These are phyloP conservation scores for Ditylenchus dipsaci DNA, from an alignment of 1,140 invertebrate genomes.

Conservation along the genomic window DNA sequence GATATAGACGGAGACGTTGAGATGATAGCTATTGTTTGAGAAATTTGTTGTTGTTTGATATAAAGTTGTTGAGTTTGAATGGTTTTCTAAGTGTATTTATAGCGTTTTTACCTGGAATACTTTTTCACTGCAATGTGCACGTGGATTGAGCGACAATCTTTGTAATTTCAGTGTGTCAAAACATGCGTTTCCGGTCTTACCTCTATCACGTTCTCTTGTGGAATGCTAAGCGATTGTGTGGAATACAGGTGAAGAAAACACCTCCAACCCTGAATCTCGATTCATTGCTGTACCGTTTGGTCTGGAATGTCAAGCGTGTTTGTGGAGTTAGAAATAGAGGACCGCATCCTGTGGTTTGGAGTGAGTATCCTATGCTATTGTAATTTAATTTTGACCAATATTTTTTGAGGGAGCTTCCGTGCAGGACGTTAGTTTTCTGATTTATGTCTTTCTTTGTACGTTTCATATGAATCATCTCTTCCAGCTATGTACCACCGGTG, in stretches of 20 bases:
- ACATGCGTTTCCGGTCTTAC: too few relatives aligned
- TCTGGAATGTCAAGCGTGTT: slow-evolving; percentile 6
- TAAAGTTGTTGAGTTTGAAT: not conserved
- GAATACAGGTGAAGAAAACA: too few relatives aligned
- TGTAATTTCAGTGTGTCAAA: too few relatives aligned
- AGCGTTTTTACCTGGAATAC: too few relatives aligned
- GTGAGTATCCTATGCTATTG: not conserved
- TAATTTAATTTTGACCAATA: not conserved
- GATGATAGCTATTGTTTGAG: not conserved
- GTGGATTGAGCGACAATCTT: too few relatives aligned
- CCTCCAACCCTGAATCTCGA: not conserved
- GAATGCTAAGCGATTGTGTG: too few relatives aligned
- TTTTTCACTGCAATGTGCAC: too few relatives aligned
- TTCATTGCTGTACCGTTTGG: not conserved
- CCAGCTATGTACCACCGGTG: not conserved
- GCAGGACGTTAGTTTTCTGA: not conserved
- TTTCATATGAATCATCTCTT: not conserved
- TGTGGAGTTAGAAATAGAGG: slow-evolving; percentile 1
- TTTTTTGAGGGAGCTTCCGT: not conserved
- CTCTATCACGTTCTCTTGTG: too few relatives aligned
- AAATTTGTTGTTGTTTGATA: not conserved
- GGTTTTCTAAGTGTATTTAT: not conserved
- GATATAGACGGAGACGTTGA: not conserved
- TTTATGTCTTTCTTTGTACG: not conserved
- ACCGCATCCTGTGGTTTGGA: not conserved